A percentile compares a stretch with the other conserved stretches of the same genome.
Evolutionary conservation across 2,888 invertebrate genomes (phyloP).

Genomic region (Meiosimyza platycephala): DNA sequence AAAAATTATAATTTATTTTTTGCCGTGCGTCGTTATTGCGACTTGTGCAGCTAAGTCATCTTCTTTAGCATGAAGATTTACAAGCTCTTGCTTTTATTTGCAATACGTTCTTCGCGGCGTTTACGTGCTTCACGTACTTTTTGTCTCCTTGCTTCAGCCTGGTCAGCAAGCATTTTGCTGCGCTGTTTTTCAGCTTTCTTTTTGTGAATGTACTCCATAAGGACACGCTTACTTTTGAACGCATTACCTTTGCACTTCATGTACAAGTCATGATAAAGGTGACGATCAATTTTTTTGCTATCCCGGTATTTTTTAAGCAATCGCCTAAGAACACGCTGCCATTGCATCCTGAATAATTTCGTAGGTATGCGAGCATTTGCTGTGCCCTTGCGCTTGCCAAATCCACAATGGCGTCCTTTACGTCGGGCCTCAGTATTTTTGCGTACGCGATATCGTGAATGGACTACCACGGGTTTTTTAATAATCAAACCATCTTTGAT

Average conservation of each 20-base stretch:
- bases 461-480: slow-evolving; percentile 98
- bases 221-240: slow-evolving; percentile 98
- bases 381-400: slow-evolving; percentile 99
- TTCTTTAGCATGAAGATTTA: slow-evolving; percentile 89
- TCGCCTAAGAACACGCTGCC: slow-evolving; percentile 96
- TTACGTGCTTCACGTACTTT: slow-evolving; percentile 98
- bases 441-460: slow-evolving; percentile 97
- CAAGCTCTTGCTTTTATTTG: slow-evolving; percentile 92
- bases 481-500: slow-evolving; percentile 99
- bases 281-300: slow-evolving; percentile 98
- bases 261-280: slow-evolving; percentile 97
- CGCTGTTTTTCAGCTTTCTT: slow-evolving; percentile 99
- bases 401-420: slow-evolving; percentile 98
- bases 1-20: slow-evolving; percentile 43
- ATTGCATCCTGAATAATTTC: slow-evolving; percentile 94
- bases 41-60: slow-evolving; percentile 83
- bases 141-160: slow-evolving; percentile 96
- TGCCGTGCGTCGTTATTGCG: slow-evolving; percentile 51
- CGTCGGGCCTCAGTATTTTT: slow-evolving; percentile 97
- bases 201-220: slow-evolving; percentile 99
- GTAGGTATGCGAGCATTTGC: slow-evolving; percentile 99
- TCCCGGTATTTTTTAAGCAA: slow-evolving; percentile 96
- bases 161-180: slow-evolving; percentile 96
- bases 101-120: slow-evolving; percentile 95
- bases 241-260: slow-evolving; percentile 99